These are phyloP conservation scores for Lutjanus erythropterus DNA, from an alignment of 2,113 vertebrate species.

Conservation along the genomic window DNA sequence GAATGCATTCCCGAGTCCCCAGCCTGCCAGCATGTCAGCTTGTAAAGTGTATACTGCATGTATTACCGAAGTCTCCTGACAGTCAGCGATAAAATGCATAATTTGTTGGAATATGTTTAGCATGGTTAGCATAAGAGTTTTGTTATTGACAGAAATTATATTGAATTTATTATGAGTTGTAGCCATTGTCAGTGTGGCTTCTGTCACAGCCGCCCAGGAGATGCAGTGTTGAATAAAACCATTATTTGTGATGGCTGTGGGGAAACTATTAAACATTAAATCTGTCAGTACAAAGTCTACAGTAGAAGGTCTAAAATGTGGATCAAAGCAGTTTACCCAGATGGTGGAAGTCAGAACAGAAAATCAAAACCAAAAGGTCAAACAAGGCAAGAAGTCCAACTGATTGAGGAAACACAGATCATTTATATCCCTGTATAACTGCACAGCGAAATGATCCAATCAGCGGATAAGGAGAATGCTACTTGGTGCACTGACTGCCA, in stretches of 20 bases:
- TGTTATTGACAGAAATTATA: too few species aligned
- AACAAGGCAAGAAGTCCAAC: too few species aligned
- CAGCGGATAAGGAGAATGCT: background rate
- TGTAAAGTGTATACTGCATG: background rate
- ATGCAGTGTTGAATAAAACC: background rate
- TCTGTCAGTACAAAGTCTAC: too few species aligned
- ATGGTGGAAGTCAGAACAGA: too few species aligned
- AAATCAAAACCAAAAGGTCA: too few species aligned
- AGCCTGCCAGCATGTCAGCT: background rate
- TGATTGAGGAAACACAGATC: background rate
- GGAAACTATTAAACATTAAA: background rate
- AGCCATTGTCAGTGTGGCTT: background rate
- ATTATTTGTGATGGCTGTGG: background rate
- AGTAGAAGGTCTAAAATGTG: too few species aligned
- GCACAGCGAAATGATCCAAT: background rate
- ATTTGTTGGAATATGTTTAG: background rate
- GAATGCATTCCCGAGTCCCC: too few species aligned
- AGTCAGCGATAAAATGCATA: background rate
- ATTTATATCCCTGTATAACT: background rate
- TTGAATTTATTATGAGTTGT: background rate
- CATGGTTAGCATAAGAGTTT: too few species aligned
- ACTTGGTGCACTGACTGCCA: too few species aligned
- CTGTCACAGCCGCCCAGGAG: background rate
- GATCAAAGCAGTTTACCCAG: too few species aligned
- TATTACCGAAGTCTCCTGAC: background rate